Conservation (phyloP, 2,797 vertebrate genomes). For the Helicolenus hilgendorfi region DNA sequence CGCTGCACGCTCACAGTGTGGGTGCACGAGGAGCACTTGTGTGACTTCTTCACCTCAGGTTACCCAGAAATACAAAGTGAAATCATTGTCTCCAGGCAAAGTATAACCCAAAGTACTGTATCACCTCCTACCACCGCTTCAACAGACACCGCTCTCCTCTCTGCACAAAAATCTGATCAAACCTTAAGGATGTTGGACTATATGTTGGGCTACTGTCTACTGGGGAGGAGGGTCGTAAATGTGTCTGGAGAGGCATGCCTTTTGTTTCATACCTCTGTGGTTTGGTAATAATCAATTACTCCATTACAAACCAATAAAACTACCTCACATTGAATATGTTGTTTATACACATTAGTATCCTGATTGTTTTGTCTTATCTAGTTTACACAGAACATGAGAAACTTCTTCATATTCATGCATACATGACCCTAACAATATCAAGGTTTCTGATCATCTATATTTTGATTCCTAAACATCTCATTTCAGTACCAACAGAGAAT, state of each 20-base stretch:
- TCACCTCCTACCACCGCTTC: constrained; percentile 15
- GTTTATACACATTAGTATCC: not conserved
- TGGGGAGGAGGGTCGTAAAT: not conserved
- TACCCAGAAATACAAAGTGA: constrained; percentile 45
- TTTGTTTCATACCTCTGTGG: not conserved
- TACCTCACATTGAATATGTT: not conserved
- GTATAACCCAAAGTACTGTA: constrained; percentile 6
- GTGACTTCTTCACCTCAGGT: constrained; percentile 67
- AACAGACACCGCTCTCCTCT: not conserved
- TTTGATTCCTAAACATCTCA: not conserved
- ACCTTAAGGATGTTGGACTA: not conserved
- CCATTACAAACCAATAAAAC: not conserved
- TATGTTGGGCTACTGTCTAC: not conserved
- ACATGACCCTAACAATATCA: not conserved
- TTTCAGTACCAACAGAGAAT: not conserved
- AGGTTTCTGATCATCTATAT: not conserved
- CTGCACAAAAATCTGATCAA: not conserved
- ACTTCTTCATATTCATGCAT: not conserved
- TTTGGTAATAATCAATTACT: not conserved
- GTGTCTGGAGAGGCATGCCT: not conserved
- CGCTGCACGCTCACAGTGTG: constrained; percentile 53
- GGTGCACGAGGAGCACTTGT: constrained; percentile 55
- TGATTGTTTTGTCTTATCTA: not conserved
- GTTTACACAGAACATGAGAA: not conserved
- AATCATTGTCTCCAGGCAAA: constrained; percentile 37